A percentile compares a stretch with the other conserved stretches of the same genome.
These are phyloP conservation scores for Marcusenius ussheri DNA, from an alignment of 2,113 vertebrate genomes.

Conservation along the genomic window DNA sequence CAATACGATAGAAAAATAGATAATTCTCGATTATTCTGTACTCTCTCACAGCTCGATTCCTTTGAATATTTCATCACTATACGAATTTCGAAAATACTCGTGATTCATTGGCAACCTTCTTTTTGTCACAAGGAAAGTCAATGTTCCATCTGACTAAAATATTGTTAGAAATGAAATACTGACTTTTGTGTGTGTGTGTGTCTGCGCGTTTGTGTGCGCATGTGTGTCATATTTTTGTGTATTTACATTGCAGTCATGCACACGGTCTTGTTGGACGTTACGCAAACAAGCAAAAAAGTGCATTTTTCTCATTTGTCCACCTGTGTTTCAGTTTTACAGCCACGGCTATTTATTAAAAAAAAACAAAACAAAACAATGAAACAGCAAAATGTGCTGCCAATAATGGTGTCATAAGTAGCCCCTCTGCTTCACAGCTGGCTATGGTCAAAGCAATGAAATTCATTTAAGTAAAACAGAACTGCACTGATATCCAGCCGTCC, in stretches of 20 bases:
- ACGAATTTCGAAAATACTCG: slow-evolving; percentile 32
- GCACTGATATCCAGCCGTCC: not conserved
- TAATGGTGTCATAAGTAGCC: not conserved
- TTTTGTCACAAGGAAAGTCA: not conserved
- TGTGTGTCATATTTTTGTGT: not conserved
- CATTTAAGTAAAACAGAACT: not conserved
- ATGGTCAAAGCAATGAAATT: not conserved
- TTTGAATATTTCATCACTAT: not conserved
- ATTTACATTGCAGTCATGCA: slow-evolving; percentile 20
- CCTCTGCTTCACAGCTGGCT: not conserved
- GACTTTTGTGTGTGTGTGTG: not conserved
- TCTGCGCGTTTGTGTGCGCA: not conserved
- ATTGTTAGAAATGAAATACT: not conserved
- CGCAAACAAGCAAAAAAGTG: slow-evolving; percentile 12
- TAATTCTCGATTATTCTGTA: slow-evolving; percentile 23
- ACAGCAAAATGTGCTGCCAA: not conserved
- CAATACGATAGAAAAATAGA: slow-evolving; percentile 57
- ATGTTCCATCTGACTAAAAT: not conserved
- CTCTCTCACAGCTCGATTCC: not conserved
- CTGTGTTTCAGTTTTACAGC: not conserved
- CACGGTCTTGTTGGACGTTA: slow-evolving; percentile 12
- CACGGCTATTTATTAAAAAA: not conserved
- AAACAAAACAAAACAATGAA: not conserved
- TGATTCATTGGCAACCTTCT: not conserved
- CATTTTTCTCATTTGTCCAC: slow-evolving; percentile 4